Evolutionary conservation across 2,888 invertebrate species (phyloP).

Genomic region (Amphipoea lucens): DNA sequence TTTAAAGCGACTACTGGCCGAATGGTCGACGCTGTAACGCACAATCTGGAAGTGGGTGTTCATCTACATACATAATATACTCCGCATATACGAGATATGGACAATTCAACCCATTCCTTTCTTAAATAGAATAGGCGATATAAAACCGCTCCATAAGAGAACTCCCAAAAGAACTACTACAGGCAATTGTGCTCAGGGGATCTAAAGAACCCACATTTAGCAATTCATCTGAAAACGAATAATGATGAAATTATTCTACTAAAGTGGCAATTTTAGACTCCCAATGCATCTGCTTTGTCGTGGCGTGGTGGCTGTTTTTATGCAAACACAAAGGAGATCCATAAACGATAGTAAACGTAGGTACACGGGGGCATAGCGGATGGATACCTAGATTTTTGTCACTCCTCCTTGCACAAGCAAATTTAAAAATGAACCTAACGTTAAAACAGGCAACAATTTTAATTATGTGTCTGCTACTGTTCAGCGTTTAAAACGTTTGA

Average conservation of each 20-base stretch:
- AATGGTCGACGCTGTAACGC: not conserved
- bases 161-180: no score
- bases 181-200: no score
- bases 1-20: conserved; percentile 13
- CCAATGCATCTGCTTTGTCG: not conserved
- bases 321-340: not conserved
- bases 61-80: no score
- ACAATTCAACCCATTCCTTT: no score
- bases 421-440: not conserved
- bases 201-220: not conserved
- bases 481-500: not conserved
- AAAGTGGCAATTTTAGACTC: not conserved
- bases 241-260: not conserved
- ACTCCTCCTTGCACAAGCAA: not conserved
- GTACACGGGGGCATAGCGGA: not conserved
- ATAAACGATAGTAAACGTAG: not conserved
- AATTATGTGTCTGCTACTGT: not conserved
- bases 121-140: no score
- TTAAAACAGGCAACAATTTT: not conserved
- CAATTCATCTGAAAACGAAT: not conserved
- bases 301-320: not conserved
- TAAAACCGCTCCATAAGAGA: no score
- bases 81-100: no score
- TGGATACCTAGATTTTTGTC: no score
- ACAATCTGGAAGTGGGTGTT: not conserved